Conservation (phyloP, 92 coral and sea anemone species). For the Heteractis magnifica region DNA sequence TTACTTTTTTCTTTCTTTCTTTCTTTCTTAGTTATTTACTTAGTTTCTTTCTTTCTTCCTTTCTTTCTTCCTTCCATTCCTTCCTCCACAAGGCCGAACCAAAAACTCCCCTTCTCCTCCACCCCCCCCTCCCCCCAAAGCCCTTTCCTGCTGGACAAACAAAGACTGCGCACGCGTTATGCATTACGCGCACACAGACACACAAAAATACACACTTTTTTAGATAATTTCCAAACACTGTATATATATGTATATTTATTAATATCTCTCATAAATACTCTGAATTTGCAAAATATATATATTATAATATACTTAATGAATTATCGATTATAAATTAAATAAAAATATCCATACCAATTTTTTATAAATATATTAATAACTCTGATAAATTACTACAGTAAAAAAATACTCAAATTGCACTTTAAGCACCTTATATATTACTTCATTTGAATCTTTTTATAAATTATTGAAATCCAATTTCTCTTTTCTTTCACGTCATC, state of each 20-base stretch:
- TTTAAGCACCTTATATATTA: neutral
- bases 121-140: too few relatives aligned
- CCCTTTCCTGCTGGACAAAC: too few relatives aligned
- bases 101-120: too few relatives aligned
- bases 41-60: too few relatives aligned
- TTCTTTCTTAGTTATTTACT: too few relatives aligned
- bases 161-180: too few relatives aligned
- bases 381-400: neutral
- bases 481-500: neutral
- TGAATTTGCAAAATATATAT: constrained; percentile 1
- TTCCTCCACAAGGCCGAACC: too few relatives aligned
- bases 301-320: neutral
- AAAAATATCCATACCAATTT: neutral
- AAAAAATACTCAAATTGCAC: neutral
- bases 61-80: too few relatives aligned
- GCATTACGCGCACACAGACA: too few relatives aligned
- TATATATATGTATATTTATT: neutral
- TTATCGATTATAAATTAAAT: neutral
- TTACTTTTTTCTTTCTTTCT: too few relatives aligned
- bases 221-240: neutral
- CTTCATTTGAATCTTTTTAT: neutral
- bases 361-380: constrained; percentile 1
- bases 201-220: neutral
- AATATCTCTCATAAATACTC: constrained; percentile 8
- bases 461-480: neutral